Base-by-base conservation (phyloP, 2,888 invertebrate genomes). In the Chirona hameri region DNA sequence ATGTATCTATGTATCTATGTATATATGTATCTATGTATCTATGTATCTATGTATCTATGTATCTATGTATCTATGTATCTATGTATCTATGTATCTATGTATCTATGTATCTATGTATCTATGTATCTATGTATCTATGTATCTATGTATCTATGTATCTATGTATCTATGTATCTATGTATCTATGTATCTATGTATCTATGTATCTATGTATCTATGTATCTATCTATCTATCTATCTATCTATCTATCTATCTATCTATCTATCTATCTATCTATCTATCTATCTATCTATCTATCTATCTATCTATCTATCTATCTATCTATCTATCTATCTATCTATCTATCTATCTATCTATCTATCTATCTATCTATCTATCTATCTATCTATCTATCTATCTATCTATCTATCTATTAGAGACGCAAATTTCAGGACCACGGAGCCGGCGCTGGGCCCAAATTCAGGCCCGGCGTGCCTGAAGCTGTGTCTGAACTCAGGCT, bases 191-290 rank as follows among this genome's bases (percentile, higher is more conserved):
- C 69, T 69, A 69, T 69, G 27, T 69, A 69, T 69, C 69, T 69
- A 69, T 69, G 27, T 69, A 69, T 69, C 69, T 69, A 69, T 69
- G 27, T 69, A 69, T 69, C 69, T 69, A 69, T 69, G 27, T 69
- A 69, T 69, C 69, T 69, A 69, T 69, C 69, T 69, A 69, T 69
- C 69, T 69, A 69, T 69, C 69, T 69, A 69, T 69, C 69, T 69
- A 69, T 69, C 69, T 69, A 69, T 69, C 69, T 69, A 69, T 69
- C 69, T 69, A 69, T 69, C 69, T 69, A 69, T 69, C 69, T 69
- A 69, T 69, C 69, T 69, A 69, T 69, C 69, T 69, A 69, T 69
- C 69, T 69, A 69, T 69, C 69, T 69, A 69, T 69, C 69, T 69
- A 69, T 69, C 69, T 69, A 69, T 69, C 69, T 69, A 69, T 69